Conservation (phyloP, 2,888 invertebrate species). For the Caenorhabditis sp. region DNA sequence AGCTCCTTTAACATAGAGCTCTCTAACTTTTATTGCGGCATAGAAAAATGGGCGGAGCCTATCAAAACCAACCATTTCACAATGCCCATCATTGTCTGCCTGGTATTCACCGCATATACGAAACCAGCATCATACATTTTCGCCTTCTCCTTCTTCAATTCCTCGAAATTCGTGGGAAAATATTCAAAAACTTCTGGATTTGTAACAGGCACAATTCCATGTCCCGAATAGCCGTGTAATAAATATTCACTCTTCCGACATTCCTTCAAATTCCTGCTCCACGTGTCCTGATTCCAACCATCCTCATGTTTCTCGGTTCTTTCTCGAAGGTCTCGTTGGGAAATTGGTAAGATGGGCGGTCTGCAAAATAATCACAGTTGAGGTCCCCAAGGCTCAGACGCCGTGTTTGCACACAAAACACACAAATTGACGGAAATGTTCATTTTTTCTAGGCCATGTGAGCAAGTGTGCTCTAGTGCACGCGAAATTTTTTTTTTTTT, state of each 20-base stretch:
- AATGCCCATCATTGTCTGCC: constrained; percentile 58
- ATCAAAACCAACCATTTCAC: constrained; percentile 65
- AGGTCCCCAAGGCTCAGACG: too few species aligned
- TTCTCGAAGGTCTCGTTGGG: constrained; percentile 24
- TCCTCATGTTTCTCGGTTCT: constrained; percentile 19
- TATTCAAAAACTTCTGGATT: constrained; percentile 68
- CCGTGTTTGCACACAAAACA: too few species aligned
- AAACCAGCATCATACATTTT: constrained; percentile 69
- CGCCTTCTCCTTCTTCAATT: constrained; percentile 47
- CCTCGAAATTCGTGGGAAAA: constrained; percentile 65
- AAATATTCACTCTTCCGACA: constrained; percentile 47
- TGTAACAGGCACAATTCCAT: constrained; percentile 57
- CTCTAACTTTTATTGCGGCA: too few species aligned
- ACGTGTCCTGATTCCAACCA: constrained; percentile 39
- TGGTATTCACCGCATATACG: constrained; percentile 46
- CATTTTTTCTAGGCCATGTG: too few species aligned
- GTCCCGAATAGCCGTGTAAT: constrained; percentile 57
- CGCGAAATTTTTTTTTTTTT: too few species aligned
- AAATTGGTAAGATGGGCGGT: background rate
- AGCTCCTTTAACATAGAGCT: too few species aligned
- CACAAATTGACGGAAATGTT: too few species aligned
- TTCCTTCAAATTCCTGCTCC: constrained; percentile 27
- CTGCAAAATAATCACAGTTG: background rate
- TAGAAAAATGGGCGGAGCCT: too few species aligned
- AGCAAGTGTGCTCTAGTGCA: too few species aligned